Base-by-base conservation (phyloP, 1,140 invertebrate species). In the Cephus cinctus region DNA sequence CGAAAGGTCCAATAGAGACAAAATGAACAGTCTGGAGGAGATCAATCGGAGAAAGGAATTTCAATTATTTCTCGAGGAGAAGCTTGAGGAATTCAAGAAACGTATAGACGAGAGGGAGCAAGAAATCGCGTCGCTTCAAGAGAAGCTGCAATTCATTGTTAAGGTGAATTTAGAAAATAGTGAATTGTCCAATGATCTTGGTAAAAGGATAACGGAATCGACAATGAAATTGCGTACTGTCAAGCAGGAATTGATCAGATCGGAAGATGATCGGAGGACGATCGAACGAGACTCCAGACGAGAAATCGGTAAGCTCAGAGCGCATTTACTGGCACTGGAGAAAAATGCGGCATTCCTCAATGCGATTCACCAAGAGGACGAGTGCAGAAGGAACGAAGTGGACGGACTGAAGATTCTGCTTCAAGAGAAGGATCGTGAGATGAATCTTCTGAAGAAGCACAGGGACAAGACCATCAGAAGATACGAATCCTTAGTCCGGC, bases 21-120 rank as follows among this genome's bases (percentile, higher is more conserved):
- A 59, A 32, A 31, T 46, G 2, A 42, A 64, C 12, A 34, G 65
- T 6, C 30, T 32, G 2, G 46, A 23, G 4, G 4, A 43, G 18
- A 51, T 70, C 8, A 32, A 32, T 16, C 44, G 62, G 41, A 55
- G 54, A 22, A 40, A 43, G 3, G 41, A 47, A 5, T 50, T 30
- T 14, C 65, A 65, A 56, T 47, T 39, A 12, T 45, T 35, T 20
- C 42, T 73, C n/a, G 59, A 67, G 40, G 27, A 27, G 1, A 60
- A 63, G 42, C 12, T 73, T 4, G 40, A 59, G 11, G 20, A 58
- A 23, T 50, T 72, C 19, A 40, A 36, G 5, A 23, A 9, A 4
- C 52, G 48, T 47, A 35, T 71, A 16, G 16, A 57, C 5, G 39
- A 63, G 19, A 52, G 55, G 18, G 67, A 71, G n/a, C 45, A 51